These are phyloP conservation scores for Hydrolagus colliei DNA, from an alignment of 2,797 vertebrate species.

Conservation along the genomic window DNA sequence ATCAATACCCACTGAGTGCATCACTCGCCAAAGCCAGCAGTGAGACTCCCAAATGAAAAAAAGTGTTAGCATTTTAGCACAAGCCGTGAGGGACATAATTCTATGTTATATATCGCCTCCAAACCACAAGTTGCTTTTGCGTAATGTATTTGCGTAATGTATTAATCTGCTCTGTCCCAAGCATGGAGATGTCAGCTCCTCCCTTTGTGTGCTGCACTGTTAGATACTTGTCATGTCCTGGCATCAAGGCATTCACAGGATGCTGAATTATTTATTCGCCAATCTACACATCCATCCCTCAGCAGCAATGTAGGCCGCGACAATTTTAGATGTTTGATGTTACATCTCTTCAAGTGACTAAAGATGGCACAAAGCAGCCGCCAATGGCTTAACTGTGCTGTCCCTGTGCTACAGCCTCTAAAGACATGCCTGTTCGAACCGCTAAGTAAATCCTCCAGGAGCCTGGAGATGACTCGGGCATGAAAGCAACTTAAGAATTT, in stretches of 20 bases:
- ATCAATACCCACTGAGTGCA: neutral
- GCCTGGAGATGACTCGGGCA: constrained; percentile 71
- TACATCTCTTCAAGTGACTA: constrained; percentile 65
- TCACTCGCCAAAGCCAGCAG: neutral
- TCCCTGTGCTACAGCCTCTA: constrained; percentile 71
- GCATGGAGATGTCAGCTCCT: neutral
- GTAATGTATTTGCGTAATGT: neutral
- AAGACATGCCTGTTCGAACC: constrained; percentile 74
- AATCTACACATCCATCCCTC: constrained; percentile 56
- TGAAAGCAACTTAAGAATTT: constrained; percentile 77
- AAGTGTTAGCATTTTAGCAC: constrained; percentile 18
- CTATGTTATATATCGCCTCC: neutral
- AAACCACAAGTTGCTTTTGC: neutral
- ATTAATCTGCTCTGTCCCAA: constrained; percentile 10
- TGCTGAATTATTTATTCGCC: constrained; percentile 70
- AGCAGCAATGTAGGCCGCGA: constrained; percentile 52
- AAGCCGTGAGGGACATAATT: constrained; percentile 6
- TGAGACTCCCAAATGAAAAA: neutral
- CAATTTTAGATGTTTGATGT: constrained; percentile 66
- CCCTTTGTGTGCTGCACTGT: constrained; percentile 56
- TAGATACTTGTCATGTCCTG: constrained; percentile 58
- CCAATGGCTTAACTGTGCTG: constrained; percentile 63
- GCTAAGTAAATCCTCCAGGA: constrained; percentile 70
- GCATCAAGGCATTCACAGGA: constrained; percentile 52
- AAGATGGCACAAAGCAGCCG: constrained; percentile 63